phyloP scores from a whole-genome alignment of 2,113 vertebrate genomes.

The Alexandromys fortis region DNA sequence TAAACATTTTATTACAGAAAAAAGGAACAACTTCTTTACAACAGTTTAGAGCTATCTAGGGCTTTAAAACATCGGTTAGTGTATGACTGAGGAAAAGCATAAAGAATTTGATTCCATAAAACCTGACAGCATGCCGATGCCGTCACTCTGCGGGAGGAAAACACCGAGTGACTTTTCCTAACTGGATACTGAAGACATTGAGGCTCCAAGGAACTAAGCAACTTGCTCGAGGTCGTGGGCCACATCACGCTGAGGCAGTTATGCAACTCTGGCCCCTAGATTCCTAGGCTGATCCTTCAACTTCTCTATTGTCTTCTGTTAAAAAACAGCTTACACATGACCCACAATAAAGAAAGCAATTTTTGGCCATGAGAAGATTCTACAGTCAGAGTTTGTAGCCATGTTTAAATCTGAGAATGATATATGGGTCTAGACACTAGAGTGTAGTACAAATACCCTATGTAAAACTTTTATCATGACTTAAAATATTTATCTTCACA shows the following conservation, averaged over 20 bases:
- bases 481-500: slow-evolving; percentile 4
- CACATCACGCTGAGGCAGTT: not conserved
- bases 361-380: slow-evolving; percentile 49
- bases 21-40: not conserved
- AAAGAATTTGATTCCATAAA: not conserved
- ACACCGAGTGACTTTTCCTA: not conserved
- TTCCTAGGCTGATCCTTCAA: not conserved
- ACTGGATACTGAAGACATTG: not conserved
- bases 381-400: slow-evolving; percentile 13
- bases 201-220: not conserved
- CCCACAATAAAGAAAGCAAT: slow-evolving; percentile 54
- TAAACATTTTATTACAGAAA: not conserved
- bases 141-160: not conserved
- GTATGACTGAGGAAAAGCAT: not conserved
- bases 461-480: slow-evolving; percentile 2
- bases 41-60: not conserved
- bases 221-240: slow-evolving; percentile 52
- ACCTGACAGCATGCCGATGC: not conserved
- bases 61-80: not conserved
- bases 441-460: slow-evolving; percentile 41
- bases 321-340: slow-evolving; percentile 73
- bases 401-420: slow-evolving; percentile 61
- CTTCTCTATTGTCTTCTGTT: slow-evolving; percentile 6
- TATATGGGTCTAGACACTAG: not conserved
- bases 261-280: not conserved